Conservation (phyloP, 1,140 invertebrate species). For the Triops cancriformis region DNA sequence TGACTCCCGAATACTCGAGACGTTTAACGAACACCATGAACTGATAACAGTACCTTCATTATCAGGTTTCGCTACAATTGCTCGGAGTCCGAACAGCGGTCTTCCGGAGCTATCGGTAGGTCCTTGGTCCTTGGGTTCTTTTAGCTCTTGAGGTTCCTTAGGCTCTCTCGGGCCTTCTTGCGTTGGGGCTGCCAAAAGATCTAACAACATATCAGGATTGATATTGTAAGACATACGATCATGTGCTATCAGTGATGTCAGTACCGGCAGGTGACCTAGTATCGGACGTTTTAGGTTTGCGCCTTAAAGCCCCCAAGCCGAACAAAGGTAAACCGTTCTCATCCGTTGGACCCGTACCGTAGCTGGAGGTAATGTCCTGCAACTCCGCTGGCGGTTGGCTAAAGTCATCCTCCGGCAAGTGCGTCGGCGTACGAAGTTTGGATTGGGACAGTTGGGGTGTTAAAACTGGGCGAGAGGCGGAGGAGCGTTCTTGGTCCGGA, state of each 20-base stretch:
- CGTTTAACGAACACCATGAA: neutral
- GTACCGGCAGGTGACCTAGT: neutral
- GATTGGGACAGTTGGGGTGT: constrained; percentile 22
- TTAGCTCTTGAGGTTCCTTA: too few species aligned
- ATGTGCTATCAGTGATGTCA: neutral
- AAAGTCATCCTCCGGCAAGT: constrained; percentile 25
- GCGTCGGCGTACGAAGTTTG: neutral
- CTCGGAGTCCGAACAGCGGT: constrained; percentile 27
- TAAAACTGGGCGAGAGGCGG: neutral
- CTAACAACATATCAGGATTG: neutral
- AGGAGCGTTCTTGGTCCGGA: neutral
- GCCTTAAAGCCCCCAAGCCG: constrained; percentile 58
- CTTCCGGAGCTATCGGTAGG: constrained; percentile 28
- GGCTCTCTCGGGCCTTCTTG: neutral
- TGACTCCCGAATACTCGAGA: neutral
- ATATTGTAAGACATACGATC: neutral
- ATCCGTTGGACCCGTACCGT: constrained; percentile 69
- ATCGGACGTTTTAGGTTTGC: constrained; percentile 17
- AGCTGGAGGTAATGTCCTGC: constrained; percentile 65
- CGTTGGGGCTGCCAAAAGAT: neutral
- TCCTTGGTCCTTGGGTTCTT: constrained; percentile 10
- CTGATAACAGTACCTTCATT: neutral
- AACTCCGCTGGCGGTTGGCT: constrained; percentile 32
- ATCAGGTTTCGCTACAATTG: constrained; percentile 14
- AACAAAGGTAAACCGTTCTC: constrained; percentile 65